Conservation (phyloP, 2,797 vertebrate genomes). For the Poecilia gillii region DNA sequence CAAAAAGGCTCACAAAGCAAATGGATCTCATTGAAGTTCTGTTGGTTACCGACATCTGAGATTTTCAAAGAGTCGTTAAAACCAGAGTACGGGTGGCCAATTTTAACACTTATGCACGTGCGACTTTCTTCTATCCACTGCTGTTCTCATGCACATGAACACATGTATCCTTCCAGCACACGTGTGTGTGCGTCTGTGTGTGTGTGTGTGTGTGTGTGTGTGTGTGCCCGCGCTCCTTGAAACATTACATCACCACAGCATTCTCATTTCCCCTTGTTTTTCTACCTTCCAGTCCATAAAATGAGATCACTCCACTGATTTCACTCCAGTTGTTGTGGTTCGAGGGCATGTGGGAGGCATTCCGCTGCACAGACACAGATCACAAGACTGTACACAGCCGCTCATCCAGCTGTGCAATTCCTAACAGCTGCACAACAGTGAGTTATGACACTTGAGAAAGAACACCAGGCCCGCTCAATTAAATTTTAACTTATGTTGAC, state of each 20-base stretch:
- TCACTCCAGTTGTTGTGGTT: constrained; percentile 65
- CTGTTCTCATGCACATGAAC: constrained; percentile 4
- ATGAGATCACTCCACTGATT: constrained; percentile 68
- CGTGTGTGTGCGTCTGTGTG: not conserved
- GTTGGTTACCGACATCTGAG: not conserved
- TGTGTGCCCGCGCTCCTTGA: not conserved
- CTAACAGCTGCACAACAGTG: constrained; percentile 58
- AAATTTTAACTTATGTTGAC: constrained; percentile 16
- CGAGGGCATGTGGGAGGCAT: constrained; percentile 60
- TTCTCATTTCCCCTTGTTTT: constrained; percentile 38
- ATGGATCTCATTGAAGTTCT: constrained; percentile 11
- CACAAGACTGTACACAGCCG: constrained; percentile 37
- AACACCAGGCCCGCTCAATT: constrained; percentile 41
- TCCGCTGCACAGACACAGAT: constrained; percentile 49
- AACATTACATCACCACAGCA: constrained; percentile 41
- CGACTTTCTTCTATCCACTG: constrained; percentile 13
- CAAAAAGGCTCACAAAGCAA: constrained; percentile 19
- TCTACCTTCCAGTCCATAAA: constrained; percentile 42
- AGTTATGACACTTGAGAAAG: constrained; percentile 45
- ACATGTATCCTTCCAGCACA: constrained; percentile 6
- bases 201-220: no score
- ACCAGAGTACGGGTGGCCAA: not conserved
- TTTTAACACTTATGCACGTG: not conserved
- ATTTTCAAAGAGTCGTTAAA: constrained; percentile 6
- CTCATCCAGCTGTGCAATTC: constrained; percentile 57